Evolutionary conservation across 2,888 invertebrate genomes (phyloP).

Genomic region (Ichneumoninae sp.): DNA sequence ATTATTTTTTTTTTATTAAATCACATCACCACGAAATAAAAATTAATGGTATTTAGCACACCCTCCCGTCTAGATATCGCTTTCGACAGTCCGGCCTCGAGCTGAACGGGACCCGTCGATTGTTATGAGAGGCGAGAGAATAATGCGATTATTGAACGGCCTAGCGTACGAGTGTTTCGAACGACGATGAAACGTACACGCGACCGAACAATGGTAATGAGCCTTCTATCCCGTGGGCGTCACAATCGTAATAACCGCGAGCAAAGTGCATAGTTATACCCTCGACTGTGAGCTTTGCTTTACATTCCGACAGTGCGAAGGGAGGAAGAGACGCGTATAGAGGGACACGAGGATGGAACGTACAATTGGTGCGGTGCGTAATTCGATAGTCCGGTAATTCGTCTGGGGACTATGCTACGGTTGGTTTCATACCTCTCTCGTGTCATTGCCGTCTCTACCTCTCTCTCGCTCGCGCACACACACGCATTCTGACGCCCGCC

Average conservation of each 20-base stretch:
- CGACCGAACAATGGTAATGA: slow-evolving; percentile 23
- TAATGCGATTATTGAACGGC: not conserved
- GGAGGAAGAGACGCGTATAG: slow-evolving; percentile 22
- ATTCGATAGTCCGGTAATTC: slow-evolving; percentile 66
- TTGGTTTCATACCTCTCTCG: slow-evolving; percentile 52
- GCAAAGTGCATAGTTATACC: slow-evolving; percentile 33
- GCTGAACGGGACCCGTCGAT: not conserved
- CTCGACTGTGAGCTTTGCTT: slow-evolving; percentile 39
- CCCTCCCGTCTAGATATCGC: not conserved
- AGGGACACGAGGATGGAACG: slow-evolving; percentile 31
- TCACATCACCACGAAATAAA: not conserved
- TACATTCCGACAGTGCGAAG: slow-evolving; percentile 55
- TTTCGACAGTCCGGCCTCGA: not conserved
- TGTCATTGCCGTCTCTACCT: slow-evolving; percentile 18
- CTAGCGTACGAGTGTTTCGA: not conserved
- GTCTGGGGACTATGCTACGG: slow-evolving; percentile 49
- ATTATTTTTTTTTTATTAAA: no score
- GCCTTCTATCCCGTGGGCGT: slow-evolving; percentile 20
- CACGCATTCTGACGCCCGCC: not conserved
- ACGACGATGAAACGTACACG: slow-evolving; percentile 8
- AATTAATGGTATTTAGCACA: not conserved
- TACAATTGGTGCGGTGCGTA: slow-evolving; percentile 54
- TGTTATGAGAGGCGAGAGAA: not conserved
- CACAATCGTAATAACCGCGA: slow-evolving; percentile 49
- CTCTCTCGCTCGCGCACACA: slow-evolving; percentile 12